Evolutionary conservation across 2,888 invertebrate genomes (phyloP), one percentile per base, ranked within the genome.

Genomic region (Acleris literana): DNA sequence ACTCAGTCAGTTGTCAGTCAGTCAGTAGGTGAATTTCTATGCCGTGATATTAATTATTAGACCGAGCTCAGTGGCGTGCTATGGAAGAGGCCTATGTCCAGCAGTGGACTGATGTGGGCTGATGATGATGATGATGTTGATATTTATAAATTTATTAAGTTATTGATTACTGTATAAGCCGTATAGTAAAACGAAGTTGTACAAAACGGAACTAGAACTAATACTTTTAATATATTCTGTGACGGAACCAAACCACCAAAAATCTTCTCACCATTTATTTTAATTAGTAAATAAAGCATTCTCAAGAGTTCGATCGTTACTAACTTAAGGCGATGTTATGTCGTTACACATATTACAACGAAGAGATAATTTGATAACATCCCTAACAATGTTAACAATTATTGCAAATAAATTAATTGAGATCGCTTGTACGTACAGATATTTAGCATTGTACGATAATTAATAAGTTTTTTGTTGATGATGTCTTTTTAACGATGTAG

Each of bases 321-420:
- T 64, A 53, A 22, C 39, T 60, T 48, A 60, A 17, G 64, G 59
- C 48, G 18, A 55, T 29, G 59, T 33, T 54, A 60, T 54, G 64
- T 59, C 59, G 49, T 59, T 59, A 55, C 3, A 46, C 46, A 46
- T 43, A 55, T 55, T 33, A 17, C 58, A 48, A 29, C 44, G 58
- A 20, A 18, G 7, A 25, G 33, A 5, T 49, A 48, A 58, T 58
- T 44, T 57, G 46, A 13, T 43, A 11, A 55, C 60, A 39, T 61
- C 22, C n/a, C 22, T 44, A 44, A 55, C 64, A 33, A 61, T 65
- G 65, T 61, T 65, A 61, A 56, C 44, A 56, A 46, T 65, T 64
- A 55, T 64, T 65, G 60, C 65, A 61, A 46, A 65, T 65, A 65
- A 65, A 65, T 65, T 61, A 60, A 61, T 65, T 60, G 55, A 57